Base-by-base conservation (phyloP, 2,888 invertebrate genomes). In the Carterocephalus palaemon region DNA sequence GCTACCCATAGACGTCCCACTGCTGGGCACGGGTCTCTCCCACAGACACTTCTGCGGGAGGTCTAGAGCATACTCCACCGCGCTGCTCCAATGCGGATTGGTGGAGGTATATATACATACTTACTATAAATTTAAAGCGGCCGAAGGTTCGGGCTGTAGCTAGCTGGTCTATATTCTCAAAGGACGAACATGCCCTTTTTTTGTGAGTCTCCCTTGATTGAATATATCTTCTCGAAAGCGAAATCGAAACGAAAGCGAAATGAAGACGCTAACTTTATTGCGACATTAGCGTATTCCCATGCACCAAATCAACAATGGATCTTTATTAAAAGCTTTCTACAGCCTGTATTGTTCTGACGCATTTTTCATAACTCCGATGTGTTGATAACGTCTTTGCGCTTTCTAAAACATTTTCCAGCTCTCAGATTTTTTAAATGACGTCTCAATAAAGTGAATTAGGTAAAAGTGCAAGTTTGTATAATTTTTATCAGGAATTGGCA, bases 221-320 rank as follows among this genome's bases (percentile, higher is more conserved):
- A 32, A 24, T 24, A 41, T 12, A 17, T 34, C 33, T 26, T 26
- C 26, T 26, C 26, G 4, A n/a, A n/a, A n/a, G n/a, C n/a, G n/a
- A n/a, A n/a, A n/a, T n/a, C 13, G 10, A 46, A 47, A 51, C 13
- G 47, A 51, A 51, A 51, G 51, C 37, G 48, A 51, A 51, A 49
- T 34, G 48, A 51, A 36, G 28, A 19, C 13, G 15, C 37, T 47
- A 43, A 43, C 36, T 43, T 49, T 45, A 45, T 47, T 45, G 45
- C 49, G 38, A 34, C 24, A 37, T 28, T 29, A 31, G 31, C 32
- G 38, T 19, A 26, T 47, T 51, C 47, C 38, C 51, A 52, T 29
- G 36, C 15, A 36, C 45, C 24, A 36, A 43, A 49, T 52, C 40
- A 51, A 52, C 51, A 52, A 52, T 52, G 28, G 23, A 37, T 43